phyloP scores from a whole-genome alignment of 2,888 invertebrate species.

The Oegoconia quadripuncta region DNA sequence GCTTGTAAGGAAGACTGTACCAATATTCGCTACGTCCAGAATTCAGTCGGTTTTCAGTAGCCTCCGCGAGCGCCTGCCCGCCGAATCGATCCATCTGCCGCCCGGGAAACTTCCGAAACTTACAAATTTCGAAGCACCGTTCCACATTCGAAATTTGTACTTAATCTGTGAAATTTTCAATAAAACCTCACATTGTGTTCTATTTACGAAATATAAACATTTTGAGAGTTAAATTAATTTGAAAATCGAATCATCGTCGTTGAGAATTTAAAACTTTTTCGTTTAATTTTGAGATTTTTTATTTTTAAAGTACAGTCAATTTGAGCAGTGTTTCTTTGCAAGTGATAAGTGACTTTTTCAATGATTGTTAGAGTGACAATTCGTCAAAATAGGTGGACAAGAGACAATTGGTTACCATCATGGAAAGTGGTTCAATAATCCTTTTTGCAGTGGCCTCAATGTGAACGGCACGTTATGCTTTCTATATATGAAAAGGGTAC shows the following conservation, averaged over 20 bases:
- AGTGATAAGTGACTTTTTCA: slow-evolving; percentile 22
- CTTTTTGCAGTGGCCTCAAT: slow-evolving; percentile 45
- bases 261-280: too few relatives aligned
- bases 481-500: slow-evolving; percentile 50
- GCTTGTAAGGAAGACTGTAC: slow-evolving; percentile 19
- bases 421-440: slow-evolving; percentile 33
- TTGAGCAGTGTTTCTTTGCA: neutral
- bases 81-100: slow-evolving; percentile 1
- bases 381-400: slow-evolving; percentile 58
- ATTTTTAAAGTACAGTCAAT: neutral
- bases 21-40: slow-evolving; percentile 6
- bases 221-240: neutral
- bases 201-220: neutral
- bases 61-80: slow-evolving; percentile 30
- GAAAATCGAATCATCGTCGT: too few relatives aligned
- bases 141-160: too few relatives aligned
- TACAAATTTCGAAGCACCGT: slow-evolving; percentile 14
- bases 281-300: neutral
- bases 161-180: too few relatives aligned
- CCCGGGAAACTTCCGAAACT: slow-evolving; percentile 30
- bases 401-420: slow-evolving; percentile 23
- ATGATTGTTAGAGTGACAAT: slow-evolving; percentile 35
- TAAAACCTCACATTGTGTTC: too few relatives aligned
- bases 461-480: slow-evolving; percentile 69
- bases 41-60: slow-evolving; percentile 46